Evolutionary conservation across 2,888 invertebrate genomes (phyloP).

Genomic region (Tuta absoluta): DNA sequence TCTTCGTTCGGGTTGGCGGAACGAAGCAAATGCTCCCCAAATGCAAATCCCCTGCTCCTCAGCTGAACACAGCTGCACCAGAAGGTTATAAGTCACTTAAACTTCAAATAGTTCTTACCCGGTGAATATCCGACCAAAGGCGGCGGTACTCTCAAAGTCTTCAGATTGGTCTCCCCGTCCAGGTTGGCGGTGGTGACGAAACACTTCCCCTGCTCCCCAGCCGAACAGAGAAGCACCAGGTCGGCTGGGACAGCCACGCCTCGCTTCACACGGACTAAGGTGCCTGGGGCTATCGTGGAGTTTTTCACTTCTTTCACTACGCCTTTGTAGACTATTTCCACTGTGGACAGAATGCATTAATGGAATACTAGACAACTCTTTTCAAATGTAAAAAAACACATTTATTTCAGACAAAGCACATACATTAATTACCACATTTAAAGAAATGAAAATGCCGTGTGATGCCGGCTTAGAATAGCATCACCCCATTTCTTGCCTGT

Average conservation of each 20-base stretch:
- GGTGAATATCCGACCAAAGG: slow-evolving; percentile 67
- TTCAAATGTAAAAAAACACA: too few relatives aligned
- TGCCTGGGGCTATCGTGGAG: slow-evolving; percentile 86
- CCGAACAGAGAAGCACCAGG: slow-evolving; percentile 86
- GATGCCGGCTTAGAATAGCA: too few relatives aligned
- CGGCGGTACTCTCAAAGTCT: slow-evolving; percentile 79
- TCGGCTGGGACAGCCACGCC: slow-evolving; percentile 92
- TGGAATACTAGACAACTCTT: too few relatives aligned
- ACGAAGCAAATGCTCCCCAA: too few relatives aligned
- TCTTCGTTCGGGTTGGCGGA: too few relatives aligned
- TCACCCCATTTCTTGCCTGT: too few relatives aligned
- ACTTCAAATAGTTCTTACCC: slow-evolving; percentile 47
- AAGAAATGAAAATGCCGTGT: too few relatives aligned
- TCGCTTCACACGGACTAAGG: slow-evolving; percentile 85
- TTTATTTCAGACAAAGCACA: too few relatives aligned
- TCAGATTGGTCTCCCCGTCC: slow-evolving; percentile 91
- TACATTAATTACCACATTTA: too few relatives aligned
- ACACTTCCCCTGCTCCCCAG: slow-evolving; percentile 85
- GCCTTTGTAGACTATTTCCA: slow-evolving; percentile 81
- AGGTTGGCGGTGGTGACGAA: slow-evolving; percentile 92
- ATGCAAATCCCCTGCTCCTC: too few relatives aligned
- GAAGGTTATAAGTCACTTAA: neutral
- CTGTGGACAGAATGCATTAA: slow-evolving; percentile 56
- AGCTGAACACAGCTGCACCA: too few relatives aligned
- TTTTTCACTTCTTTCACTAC: slow-evolving; percentile 78